Conservation (phyloP, 1,140 invertebrate genomes). For the Drosophila triauraria region DNA sequence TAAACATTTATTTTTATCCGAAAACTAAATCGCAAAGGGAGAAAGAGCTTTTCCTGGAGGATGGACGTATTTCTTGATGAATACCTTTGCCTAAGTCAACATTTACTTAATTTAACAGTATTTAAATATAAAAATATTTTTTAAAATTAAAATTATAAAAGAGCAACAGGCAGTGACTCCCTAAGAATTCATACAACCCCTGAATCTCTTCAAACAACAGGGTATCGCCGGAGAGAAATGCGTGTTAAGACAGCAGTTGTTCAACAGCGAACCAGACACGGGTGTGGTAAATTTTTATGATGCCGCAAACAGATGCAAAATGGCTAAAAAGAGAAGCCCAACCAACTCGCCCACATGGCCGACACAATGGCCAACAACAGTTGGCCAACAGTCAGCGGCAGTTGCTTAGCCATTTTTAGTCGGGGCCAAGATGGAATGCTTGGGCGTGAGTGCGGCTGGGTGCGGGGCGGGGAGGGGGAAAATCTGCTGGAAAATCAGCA, state of each 20-base stretch:
- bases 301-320: slow-evolving; percentile 84
- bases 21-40: no score
- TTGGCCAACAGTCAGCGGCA: slow-evolving; percentile 61
- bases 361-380: slow-evolving; percentile 64
- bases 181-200: neutral
- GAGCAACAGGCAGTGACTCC: neutral
- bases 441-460: slow-evolving; percentile 6
- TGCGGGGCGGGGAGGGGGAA: neutral
- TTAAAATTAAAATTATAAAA: no score
- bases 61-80: no score
- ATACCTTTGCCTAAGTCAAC: no score
- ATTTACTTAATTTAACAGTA: no score
- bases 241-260: slow-evolving; percentile 74
- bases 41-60: no score
- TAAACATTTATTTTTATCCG: no score
- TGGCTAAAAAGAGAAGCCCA: slow-evolving; percentile 70
- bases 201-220: neutral
- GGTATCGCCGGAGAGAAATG: slow-evolving; percentile 30
- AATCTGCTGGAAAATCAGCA: slow-evolving; percentile 5
- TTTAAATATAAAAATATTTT: no score
- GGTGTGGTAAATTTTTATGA: slow-evolving; percentile 83
- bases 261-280: slow-evolving; percentile 78
- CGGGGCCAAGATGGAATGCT: slow-evolving; percentile 28
- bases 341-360: slow-evolving; percentile 18
- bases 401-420: slow-evolving; percentile 60